Evolutionary conservation across 2,113 vertebrate species (phyloP).

Genomic region (Pitta sordida): DNA sequence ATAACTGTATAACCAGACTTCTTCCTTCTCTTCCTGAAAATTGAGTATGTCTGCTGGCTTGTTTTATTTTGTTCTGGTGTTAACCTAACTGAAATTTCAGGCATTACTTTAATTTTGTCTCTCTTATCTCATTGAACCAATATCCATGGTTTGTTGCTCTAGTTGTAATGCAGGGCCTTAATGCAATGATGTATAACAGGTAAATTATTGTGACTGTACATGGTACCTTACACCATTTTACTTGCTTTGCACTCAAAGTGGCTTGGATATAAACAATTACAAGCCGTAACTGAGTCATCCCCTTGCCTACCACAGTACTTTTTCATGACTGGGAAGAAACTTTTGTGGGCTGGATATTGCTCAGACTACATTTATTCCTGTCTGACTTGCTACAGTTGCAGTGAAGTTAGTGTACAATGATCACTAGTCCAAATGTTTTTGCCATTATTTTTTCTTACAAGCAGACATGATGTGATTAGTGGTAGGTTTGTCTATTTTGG

Average conservation of each 20-base stretch:
- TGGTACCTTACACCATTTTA: not conserved
- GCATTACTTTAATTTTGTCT: not conserved
- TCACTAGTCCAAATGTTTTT: not conserved
- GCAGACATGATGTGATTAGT: not conserved
- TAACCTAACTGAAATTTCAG: not conserved
- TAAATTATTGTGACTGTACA: not conserved
- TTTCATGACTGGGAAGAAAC: not conserved
- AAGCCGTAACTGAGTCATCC: not conserved
- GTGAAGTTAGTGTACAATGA: not conserved
- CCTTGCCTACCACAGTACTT: not conserved
- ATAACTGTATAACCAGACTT: not conserved
- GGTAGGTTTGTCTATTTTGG: not conserved
- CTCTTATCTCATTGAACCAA: not conserved
- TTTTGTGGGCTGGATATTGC: not conserved
- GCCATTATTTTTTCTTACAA: conserved; percentile 12
- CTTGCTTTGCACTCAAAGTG: not conserved
- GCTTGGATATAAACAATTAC: not conserved
- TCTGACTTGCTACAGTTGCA: not conserved
- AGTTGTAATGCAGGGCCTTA: not conserved
- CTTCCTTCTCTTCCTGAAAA: not conserved
- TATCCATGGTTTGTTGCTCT: not conserved
- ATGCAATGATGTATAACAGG: accelerated
- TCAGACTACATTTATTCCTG: not conserved
- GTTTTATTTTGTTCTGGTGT: not conserved
- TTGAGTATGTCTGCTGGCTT: not conserved